Evolutionary conservation across 2,888 invertebrate genomes (phyloP).

Genomic region (Tenthredo mesomela): DNA sequence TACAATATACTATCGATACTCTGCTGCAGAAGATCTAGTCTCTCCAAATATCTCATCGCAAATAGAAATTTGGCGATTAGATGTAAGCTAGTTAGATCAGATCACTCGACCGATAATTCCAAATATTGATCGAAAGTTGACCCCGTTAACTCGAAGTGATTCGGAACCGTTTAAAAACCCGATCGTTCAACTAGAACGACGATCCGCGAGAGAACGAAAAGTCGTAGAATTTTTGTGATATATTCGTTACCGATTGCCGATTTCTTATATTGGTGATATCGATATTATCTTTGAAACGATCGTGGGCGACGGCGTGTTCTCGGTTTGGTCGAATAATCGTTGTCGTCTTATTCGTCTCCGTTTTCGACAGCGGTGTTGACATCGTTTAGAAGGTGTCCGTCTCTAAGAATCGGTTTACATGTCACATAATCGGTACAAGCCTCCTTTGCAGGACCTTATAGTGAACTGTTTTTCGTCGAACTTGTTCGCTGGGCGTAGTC

Average conservation of each 20-base stretch:
- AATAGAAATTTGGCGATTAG: neutral
- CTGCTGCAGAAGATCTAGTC: neutral
- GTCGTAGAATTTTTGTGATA: neutral
- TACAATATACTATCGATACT: neutral
- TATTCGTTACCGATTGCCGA: neutral
- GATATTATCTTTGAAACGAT: neutral
- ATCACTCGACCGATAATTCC: neutral
- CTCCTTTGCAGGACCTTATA: neutral
- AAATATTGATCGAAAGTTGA: neutral
- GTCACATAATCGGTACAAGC: neutral
- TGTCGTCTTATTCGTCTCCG: neutral
- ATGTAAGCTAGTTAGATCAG: neutral
- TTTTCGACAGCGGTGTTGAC: constrained; percentile 12
- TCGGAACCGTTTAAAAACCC: neutral
- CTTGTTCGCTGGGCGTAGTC: constrained; percentile 23
- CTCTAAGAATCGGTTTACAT: neutral
- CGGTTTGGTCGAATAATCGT: neutral
- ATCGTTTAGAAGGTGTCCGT: neutral
- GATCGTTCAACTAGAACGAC: neutral
- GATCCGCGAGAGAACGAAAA: neutral
- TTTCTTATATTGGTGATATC: neutral
- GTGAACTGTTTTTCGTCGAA: neutral
- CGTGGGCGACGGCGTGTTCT: neutral
- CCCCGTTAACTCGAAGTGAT: neutral
- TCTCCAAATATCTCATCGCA: neutral